phyloP scores from a whole-genome alignment of 2,888 invertebrate species.

The Diplolepis rosae region DNA sequence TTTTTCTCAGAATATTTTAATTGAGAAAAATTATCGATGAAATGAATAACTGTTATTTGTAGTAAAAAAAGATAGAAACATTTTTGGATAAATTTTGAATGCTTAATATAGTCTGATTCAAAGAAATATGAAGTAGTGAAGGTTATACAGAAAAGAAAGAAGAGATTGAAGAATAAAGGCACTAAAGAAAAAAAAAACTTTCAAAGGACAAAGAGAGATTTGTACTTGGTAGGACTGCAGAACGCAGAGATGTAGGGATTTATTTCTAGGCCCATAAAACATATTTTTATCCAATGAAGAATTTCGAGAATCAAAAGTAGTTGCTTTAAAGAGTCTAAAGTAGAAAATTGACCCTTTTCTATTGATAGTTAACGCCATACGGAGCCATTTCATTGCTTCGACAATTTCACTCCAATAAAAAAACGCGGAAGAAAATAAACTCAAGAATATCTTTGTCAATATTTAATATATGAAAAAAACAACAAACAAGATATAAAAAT shows the following conservation, averaged over 20 bases:
- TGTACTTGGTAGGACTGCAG: background rate
- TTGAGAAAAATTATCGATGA: no score
- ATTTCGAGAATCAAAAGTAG: background rate
- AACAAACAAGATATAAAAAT: background rate
- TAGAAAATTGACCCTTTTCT: slow-evolving; percentile 2
- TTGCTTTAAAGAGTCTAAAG: slow-evolving; percentile 4
- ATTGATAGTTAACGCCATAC: slow-evolving; percentile 1
- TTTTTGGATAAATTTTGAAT: no score
- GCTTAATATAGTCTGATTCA: no score
- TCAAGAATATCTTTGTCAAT: background rate
- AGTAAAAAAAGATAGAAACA: no score
- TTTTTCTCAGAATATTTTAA: no score
- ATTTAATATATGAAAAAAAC: background rate
- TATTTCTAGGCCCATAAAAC: background rate
- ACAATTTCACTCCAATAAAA: no score
- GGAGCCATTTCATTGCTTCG: background rate
- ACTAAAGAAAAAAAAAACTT: background rate
- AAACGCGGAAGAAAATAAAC: background rate
- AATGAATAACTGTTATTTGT: no score
- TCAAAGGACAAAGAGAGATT: slow-evolving; percentile 4
- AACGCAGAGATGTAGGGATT: background rate
- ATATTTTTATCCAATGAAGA: background rate
- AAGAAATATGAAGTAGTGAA: background rate
- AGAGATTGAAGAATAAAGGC: slow-evolving; percentile 4
- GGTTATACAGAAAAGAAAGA: background rate